phyloP scores from a whole-genome alignment of 2,888 invertebrate genomes.

The Plusia festucae region DNA sequence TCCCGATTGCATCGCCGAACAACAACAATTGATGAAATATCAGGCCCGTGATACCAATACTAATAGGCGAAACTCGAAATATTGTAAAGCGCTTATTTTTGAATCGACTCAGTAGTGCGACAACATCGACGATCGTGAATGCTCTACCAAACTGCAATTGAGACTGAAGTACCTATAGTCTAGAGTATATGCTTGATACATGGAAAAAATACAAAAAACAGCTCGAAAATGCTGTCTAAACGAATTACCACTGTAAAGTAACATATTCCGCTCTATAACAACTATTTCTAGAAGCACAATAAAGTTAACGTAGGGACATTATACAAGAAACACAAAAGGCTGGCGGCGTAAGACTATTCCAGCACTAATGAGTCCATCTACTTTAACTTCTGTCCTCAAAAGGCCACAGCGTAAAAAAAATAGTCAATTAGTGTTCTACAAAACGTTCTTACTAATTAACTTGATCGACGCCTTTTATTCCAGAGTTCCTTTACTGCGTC shows the following conservation, averaged over 20 bases:
- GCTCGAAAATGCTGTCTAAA: too few relatives aligned
- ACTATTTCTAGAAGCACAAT: conserved; percentile 35
- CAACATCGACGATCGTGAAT: not conserved
- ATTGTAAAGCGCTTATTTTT: conserved; percentile 7
- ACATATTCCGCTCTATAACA: too few relatives aligned
- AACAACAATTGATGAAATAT: conserved; percentile 6
- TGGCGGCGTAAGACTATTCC: conserved; percentile 64
- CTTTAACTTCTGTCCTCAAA: conserved; percentile 80
- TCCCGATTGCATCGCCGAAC: conserved; percentile 5
- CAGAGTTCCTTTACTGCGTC: conserved; percentile 63
- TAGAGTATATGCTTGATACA: too few relatives aligned
- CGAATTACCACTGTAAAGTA: too few relatives aligned
- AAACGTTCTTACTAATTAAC: conserved; percentile 84
- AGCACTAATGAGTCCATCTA: conserved; percentile 77
- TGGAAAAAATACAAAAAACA: too few relatives aligned
- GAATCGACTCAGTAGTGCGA: conserved; percentile 3
- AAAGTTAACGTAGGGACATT: conserved; percentile 47
- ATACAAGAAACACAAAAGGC: conserved; percentile 54
- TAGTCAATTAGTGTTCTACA: conserved; percentile 83
- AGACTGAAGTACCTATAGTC: not conserved
- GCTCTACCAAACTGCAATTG: not conserved
- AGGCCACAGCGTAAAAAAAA: conserved; percentile 75
- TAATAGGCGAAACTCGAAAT: conserved; percentile 6
- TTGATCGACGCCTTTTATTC: conserved; percentile 81
- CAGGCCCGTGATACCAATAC: conserved; percentile 7